Evolutionary conservation across 2,888 invertebrate species (phyloP).

Genomic region (Lithodes maja): DNA sequence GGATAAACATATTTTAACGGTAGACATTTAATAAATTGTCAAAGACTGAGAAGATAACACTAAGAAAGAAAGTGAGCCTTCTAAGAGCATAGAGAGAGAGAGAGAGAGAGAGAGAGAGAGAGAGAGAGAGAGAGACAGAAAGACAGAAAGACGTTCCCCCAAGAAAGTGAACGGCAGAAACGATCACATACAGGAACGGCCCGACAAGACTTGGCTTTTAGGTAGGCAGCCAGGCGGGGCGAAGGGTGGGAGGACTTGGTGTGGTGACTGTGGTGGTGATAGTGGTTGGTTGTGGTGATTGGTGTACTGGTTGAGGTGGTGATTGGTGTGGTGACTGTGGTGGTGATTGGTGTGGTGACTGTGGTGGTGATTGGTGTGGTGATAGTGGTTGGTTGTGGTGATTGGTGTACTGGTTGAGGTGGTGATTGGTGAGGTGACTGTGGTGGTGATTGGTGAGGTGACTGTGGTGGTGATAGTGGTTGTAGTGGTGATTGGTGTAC

Average conservation of each 20-base stretch:
- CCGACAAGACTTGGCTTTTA: constrained; percentile 13
- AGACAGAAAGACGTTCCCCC: too few species aligned
- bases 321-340: neutral
- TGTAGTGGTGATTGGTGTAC: neutral
- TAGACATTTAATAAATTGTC: too few species aligned
- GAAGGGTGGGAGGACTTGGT: neutral
- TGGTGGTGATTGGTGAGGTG: neutral
- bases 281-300: neutral
- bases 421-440: neutral
- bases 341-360: neutral
- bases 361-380: neutral
- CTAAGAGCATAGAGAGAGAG: too few species aligned
- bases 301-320: neutral
- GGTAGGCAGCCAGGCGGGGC: neutral
- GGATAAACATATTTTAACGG: too few species aligned
- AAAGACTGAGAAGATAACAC: too few species aligned
- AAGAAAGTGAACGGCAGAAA: too few species aligned
- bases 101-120: too few species aligned
- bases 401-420: neutral
- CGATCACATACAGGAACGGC: too few species aligned
- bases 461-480: neutral
- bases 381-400: neutral
- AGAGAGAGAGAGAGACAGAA: too few species aligned
- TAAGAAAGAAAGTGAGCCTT: too few species aligned
- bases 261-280: neutral